Percentiles rank a stretch among this genome's conserved stretches.
Evolutionary conservation across 37 sponge, comb jelly and placozoan species (phyloP).

Genomic region (Petrosia ficiformis): DNA sequence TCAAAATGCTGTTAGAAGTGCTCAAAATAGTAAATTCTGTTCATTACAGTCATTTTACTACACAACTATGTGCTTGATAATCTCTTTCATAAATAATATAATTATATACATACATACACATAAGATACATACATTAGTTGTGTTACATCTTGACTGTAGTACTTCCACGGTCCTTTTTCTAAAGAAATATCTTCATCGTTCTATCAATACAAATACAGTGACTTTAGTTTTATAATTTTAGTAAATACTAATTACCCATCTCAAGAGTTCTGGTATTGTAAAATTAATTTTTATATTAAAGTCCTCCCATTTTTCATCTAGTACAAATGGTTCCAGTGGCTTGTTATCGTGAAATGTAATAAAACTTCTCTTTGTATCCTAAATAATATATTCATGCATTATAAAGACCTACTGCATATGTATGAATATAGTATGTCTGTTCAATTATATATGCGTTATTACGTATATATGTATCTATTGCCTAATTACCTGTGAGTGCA

Average conservation of each 20-base stretch:
- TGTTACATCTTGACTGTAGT: constrained; percentile 37
- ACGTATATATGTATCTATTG: background rate
- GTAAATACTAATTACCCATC: constrained; percentile 22
- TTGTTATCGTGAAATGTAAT: constrained; percentile 69
- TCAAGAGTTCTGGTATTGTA: constrained; percentile 36
- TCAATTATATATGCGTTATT: background rate
- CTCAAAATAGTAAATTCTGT: too few species aligned
- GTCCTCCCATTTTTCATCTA: constrained; percentile 55
- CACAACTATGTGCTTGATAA: too few species aligned
- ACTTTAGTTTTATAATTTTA: background rate
- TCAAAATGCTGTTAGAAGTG: too few species aligned
- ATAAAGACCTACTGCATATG: too few species aligned
- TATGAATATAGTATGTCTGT: background rate
- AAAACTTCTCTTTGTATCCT: constrained; percentile 37
- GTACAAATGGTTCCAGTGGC: constrained; percentile 57
- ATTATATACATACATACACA: background rate
- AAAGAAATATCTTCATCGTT: background rate
- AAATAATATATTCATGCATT: background rate
- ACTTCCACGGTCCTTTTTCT: constrained; percentile 25
- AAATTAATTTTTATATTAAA: constrained; percentile 56
- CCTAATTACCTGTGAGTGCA: constrained; percentile 23
- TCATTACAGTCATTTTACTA: too few species aligned
- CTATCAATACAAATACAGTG: too few species aligned
- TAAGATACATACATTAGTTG: constrained; percentile 13
- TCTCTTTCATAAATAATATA: too few species aligned